Evolutionary conservation across 2,888 invertebrate species (phyloP).

Genomic region (Encarsia formosa): DNA sequence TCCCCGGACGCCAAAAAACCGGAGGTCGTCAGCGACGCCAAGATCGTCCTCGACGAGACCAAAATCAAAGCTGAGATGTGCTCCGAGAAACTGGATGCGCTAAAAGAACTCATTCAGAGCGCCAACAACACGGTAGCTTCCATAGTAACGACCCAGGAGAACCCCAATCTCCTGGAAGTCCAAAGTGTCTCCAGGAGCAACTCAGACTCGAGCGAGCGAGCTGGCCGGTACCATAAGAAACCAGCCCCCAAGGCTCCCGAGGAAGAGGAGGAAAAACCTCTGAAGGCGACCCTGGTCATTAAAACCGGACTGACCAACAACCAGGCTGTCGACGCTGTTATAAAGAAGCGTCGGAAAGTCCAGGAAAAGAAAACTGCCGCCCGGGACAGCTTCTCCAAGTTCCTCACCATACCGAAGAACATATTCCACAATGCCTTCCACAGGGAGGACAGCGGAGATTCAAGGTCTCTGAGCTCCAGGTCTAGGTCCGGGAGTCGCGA

Average conservation of each 20-base stretch:
- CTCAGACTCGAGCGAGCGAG: constrained; percentile 42
- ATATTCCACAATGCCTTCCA: constrained; percentile 45
- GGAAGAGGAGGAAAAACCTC: constrained; percentile 39
- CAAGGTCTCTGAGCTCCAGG: constrained; percentile 28
- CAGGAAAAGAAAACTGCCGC: constrained; percentile 6
- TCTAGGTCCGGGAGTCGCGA: constrained; percentile 39
- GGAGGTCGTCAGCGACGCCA: not conserved
- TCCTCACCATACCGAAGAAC: constrained; percentile 44
- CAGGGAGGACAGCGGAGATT: constrained; percentile 34
- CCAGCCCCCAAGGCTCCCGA: constrained; percentile 53
- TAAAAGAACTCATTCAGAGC: constrained; percentile 38
- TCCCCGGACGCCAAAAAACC: no score
- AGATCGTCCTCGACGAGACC: constrained; percentile 3
- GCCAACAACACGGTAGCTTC: constrained; percentile 39
- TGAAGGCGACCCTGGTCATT: constrained; percentile 54
- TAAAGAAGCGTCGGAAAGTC: constrained; percentile 32
- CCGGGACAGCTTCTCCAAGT: constrained; percentile 40
- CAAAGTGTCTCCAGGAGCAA: constrained; percentile 33
- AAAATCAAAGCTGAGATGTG: constrained; percentile 36
- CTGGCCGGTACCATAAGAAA: constrained; percentile 56
- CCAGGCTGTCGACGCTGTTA: constrained; percentile 30
- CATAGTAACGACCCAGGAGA: constrained; percentile 37
- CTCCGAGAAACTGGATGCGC: constrained; percentile 40
- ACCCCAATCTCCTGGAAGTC: not conserved
- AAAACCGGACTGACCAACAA: constrained; percentile 51